Evolutionary conservation across 1,140 invertebrate genomes (phyloP).

Genomic region (Drosophila gunungcola): DNA sequence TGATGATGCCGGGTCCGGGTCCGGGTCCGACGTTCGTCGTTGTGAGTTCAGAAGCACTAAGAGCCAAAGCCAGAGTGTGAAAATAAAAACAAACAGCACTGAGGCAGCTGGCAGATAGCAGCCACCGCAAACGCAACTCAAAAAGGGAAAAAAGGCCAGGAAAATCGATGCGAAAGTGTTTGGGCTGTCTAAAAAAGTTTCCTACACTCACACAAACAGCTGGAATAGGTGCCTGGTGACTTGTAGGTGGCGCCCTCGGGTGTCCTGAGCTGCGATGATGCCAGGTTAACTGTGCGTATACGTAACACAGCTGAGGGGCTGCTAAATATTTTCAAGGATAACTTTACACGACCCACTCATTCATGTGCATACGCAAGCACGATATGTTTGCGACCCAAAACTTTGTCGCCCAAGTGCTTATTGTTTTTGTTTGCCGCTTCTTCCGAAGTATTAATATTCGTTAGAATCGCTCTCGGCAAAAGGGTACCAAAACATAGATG

Average conservation of each 20-base stretch:
- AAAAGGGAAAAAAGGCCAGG: constrained; percentile 25
- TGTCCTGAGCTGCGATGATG: constrained; percentile 55
- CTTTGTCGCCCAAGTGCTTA: constrained; percentile 68
- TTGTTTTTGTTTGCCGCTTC: constrained; percentile 49
- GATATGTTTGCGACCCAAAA: constrained; percentile 58
- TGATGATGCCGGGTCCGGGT: constrained; percentile 55
- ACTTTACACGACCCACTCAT: constrained; percentile 61
- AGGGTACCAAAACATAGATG: constrained; percentile 4
- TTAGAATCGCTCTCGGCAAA: constrained; percentile 17
- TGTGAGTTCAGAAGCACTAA: constrained; percentile 35
- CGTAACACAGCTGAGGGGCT: constrained; percentile 68
- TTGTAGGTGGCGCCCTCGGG: constrained; percentile 64
- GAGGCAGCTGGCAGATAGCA: constrained; percentile 56
- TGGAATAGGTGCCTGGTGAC: constrained; percentile 53
- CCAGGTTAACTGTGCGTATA: constrained; percentile 79
- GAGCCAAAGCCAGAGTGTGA: constrained; percentile 57
- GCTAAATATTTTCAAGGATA: constrained; percentile 82
- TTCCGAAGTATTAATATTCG: constrained; percentile 44
- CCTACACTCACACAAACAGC: constrained; percentile 29
- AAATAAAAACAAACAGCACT: constrained; percentile 71
- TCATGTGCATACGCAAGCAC: constrained; percentile 25
- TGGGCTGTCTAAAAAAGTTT: constrained; percentile 63
- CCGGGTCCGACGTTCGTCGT: not conserved
- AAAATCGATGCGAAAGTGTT: constrained; percentile 79
- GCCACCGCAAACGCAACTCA: constrained; percentile 10